These are phyloP conservation scores for Podiceps cristatus DNA, from an alignment of 2,113 vertebrate genomes.

Conservation along the genomic window DNA sequence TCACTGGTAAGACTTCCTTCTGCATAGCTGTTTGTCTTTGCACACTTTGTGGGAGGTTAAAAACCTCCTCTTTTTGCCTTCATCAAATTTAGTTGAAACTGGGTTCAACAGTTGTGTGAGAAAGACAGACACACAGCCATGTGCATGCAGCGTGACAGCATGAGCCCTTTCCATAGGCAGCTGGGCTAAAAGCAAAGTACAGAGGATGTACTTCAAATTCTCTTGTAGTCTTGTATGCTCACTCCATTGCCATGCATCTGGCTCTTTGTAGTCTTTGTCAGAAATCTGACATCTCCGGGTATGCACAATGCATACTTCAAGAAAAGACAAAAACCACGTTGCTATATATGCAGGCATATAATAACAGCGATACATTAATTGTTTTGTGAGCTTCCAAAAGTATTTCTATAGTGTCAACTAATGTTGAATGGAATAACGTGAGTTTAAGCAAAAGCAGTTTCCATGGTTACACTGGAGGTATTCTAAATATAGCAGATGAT, in stretches of 20 bases:
- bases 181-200: background rate
- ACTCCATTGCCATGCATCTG: background rate
- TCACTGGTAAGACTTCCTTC: background rate
- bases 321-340: background rate
- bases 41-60: background rate
- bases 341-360: background rate
- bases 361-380: conserved; percentile 43
- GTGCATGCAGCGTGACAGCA: background rate
- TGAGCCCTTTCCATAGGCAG: background rate
- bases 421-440: conserved; percentile 67
- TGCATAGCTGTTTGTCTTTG: background rate
- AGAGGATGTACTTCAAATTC: background rate
- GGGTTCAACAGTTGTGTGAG: background rate
- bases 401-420: conserved; percentile 61
- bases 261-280: conserved; percentile 32
- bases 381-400: conserved; percentile 65
- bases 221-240: background rate
- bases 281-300: background rate
- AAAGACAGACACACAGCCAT: background rate
- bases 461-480: conserved; percentile 77
- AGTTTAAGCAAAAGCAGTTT: conserved; percentile 79
- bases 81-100: background rate
- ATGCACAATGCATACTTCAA: background rate
- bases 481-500: conserved; percentile 81
- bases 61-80: background rate